Evolutionary conservation across 2,888 invertebrate species (phyloP).

Genomic region (Merodon equestris): DNA sequence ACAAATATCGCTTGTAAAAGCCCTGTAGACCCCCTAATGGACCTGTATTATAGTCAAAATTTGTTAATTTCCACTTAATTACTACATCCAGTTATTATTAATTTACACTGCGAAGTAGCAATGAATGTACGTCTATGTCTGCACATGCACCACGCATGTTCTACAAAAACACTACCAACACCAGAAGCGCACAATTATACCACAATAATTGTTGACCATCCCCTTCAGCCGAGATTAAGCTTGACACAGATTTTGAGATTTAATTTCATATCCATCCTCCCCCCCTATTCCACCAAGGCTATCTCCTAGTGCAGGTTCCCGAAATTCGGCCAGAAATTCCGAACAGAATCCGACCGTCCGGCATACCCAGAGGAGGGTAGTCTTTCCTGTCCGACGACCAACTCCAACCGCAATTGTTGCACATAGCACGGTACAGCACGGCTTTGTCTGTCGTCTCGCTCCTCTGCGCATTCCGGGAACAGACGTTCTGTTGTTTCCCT

Average conservation of each 20-base stretch:
- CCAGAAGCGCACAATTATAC: too few species aligned
- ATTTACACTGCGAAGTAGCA: too few species aligned
- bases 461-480: conserved; percentile 5
- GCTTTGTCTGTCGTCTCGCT: not conserved
- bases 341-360: conserved; percentile 11
- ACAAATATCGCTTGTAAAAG: too few species aligned
- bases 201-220: too few species aligned
- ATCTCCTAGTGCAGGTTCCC: conserved; percentile 1
- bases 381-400: conserved; percentile 11
- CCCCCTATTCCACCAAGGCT: not conserved
- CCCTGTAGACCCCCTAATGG: too few species aligned
- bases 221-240: too few species aligned
- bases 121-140: too few species aligned
- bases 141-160: too few species aligned
- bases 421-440: not conserved
- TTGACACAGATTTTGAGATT: conserved; percentile 32
- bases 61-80: too few species aligned
- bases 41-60: too few species aligned
- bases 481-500: conserved; percentile 45
- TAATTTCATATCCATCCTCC: conserved; percentile 23
- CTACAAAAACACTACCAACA: too few species aligned
- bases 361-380: not conserved
- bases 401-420: conserved; percentile 54
- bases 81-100: too few species aligned
- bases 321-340: conserved; percentile 27